Percentiles rank a stretch among this genome's conserved stretches.
Conservation (phyloP, 2,888 invertebrate species). For the Sturmia bella region DNA sequence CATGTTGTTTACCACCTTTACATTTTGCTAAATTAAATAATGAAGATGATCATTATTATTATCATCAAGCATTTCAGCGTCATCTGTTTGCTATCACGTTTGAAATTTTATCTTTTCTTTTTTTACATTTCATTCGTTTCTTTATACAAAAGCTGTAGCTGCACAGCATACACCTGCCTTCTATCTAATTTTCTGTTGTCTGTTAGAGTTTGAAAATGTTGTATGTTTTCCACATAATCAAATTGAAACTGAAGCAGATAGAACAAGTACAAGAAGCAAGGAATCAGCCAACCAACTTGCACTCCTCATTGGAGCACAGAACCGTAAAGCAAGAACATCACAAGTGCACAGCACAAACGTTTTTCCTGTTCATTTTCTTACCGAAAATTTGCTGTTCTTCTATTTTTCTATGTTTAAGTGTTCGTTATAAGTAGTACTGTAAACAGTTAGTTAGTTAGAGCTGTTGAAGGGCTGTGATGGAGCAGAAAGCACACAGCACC, state of each 20-base stretch:
- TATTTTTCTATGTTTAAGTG: conserved; percentile 47
- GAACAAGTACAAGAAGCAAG: conserved; percentile 17
- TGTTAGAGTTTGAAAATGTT: conserved; percentile 39
- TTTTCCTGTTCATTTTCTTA: conserved; percentile 1
- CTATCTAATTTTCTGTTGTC: conserved; percentile 18
- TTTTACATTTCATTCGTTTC: conserved; percentile 21
- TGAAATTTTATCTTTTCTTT: conserved; percentile 50
- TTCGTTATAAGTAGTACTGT: conserved; percentile 62
- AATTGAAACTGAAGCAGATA: conserved; percentile 63
- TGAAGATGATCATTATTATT: conserved; percentile 15
- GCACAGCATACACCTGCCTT: background rate
- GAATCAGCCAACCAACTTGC: conserved; percentile 2
- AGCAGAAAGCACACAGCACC: conserved; percentile 40
- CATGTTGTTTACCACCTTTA: conserved; percentile 56
- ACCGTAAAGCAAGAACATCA: conserved; percentile 33
- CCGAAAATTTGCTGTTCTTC: background rate
- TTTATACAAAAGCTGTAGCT: conserved; percentile 1
- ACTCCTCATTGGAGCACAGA: conserved; percentile 35
- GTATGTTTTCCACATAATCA: conserved; percentile 60
- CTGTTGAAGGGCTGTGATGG: conserved; percentile 50
- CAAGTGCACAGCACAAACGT: conserved; percentile 35
- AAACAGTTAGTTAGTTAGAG: conserved; percentile 56
- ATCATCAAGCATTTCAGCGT: conserved; percentile 14
- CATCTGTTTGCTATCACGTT: conserved; percentile 62
- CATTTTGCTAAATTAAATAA: conserved; percentile 18